Base-by-base conservation (phyloP, 2,113 vertebrate genomes). In the Calonectris borealis region DNA sequence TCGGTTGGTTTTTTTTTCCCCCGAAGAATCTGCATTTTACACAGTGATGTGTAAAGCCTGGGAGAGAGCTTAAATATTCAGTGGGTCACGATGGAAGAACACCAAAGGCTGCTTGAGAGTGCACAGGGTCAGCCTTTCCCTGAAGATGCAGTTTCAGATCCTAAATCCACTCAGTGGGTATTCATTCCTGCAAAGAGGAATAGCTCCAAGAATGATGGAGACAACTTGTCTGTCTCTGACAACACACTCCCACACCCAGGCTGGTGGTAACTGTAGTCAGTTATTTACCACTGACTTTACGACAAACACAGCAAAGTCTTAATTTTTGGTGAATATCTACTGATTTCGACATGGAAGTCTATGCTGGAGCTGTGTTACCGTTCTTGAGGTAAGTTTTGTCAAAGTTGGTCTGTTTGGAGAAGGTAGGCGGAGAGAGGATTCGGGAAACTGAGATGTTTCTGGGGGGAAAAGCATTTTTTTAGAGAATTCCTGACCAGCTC, bases 161-260 rank as follows among this genome's bases (percentile, higher is more conserved):
- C 82, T 21, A 66, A 77, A 70, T 62, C 88, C 71, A 18, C 17
- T 44, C 31, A 2, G 61, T 24, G 61, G 55, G 88, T 95, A 77
- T n/a, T 94, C 85, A 64, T 70, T 83, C 64, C 75, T 31, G 68
- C 27, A 6, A 94, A 86, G 83, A 90, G 75, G 25, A 77, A 48
- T 8, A 66, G 75, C 44, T 93, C 58, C 58, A 62, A 55, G 62
- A 55, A 40, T 32, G 82, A 65, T 26, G 16, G 83, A 81, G 85
- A 77, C 58, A 88, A 83, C 64, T 73, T 90, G 87, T 61, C 90
- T 69, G 66, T 49, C 84, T 91, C 84, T 94, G 93, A 92, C 92
- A 96, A 76, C 84, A 83, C 62, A 65, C 89, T 94, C 94, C 95
- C 90, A 96, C 95, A 61, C 8, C 73, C 92, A 65, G 87, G 61